phyloP scores from a whole-genome alignment of 1,140 invertebrate genomes.

The Teleogryllus occipitalis region DNA sequence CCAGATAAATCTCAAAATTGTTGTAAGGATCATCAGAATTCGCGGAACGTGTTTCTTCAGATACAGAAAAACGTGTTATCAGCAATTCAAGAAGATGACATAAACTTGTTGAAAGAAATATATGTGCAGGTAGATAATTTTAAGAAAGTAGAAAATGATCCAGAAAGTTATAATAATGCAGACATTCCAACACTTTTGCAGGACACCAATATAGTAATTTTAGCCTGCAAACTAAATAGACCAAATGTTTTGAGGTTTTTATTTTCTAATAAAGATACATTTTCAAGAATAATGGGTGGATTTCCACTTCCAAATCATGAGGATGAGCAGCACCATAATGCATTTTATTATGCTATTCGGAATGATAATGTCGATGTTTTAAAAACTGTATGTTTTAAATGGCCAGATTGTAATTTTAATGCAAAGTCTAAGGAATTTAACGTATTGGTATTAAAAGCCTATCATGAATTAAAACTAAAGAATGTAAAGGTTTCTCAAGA shows the following conservation, averaged over 20 bases:
- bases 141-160: too few species aligned
- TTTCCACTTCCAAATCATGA: not conserved
- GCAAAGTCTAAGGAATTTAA: constrained; percentile 11
- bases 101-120: too few species aligned
- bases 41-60: too few species aligned
- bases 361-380: constrained; percentile 18
- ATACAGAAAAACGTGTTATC: too few species aligned
- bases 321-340: constrained; percentile 16
- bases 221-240: not conserved
- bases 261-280: not conserved
- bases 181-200: too few species aligned
- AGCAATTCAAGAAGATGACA: too few species aligned
- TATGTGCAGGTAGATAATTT: too few species aligned
- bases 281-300: not conserved
- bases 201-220: not conserved
- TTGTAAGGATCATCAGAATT: too few species aligned
- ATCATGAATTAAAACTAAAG: constrained; percentile 22
- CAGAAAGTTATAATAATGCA: too few species aligned
- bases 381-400: constrained; percentile 19
- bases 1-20: too few species aligned
- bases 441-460: constrained; percentile 11
- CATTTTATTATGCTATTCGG: constrained; percentile 22
- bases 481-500: constrained; percentile 19
- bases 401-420: constrained; percentile 20
- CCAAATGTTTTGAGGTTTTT: not conserved